Evolutionary conservation across 1,140 invertebrate species (phyloP), one percentile per base, ranked within the genome.

Genomic region (Hermatobates lingyangjiaoensis): DNA sequence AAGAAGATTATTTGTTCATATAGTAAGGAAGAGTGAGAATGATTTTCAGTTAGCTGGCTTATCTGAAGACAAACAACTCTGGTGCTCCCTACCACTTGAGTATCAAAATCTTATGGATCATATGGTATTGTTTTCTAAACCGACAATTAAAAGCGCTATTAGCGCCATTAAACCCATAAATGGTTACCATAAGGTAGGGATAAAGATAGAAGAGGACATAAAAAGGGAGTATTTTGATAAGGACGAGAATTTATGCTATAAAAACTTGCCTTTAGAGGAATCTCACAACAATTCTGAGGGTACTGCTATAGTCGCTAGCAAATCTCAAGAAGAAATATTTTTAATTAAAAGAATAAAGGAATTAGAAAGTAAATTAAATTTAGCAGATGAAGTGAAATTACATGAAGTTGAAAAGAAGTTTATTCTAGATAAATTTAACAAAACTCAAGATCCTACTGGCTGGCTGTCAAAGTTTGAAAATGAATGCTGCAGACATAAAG

Each of bases 41-140:
- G 23, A 45, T 21, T 45, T 24, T 45, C 20, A 45, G 18, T 45
- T 45, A 26, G 45, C 45, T 25, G 45, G 45, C 45, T 24, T 45
- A 24, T 45, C 24, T 7, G 45, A 45, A 20, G 45, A 45, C 26
- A 45, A 26, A 26, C 20, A 24, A 23, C 24, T 45, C 7, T 45
- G 45, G 45, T 45, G 24, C 24, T 3, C 20, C 24, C 24, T 45
- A 15, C 45, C 45, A 21, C 20, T 45, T 24, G 45, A 45, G 24
- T 45, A 45, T 26, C 45, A 45, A 45, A 25, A 45, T 24, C 24
- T 45, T 3, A n/a, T n/a, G n/a, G 20, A 45, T 3, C 45, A 45
- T 25, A 26, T 7, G 21, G 45, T 45, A 45, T 24, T 45, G 24
- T 45, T 45, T 26, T 24, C 45, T 18, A 45, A 45, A 45, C 18